Base-by-base conservation (phyloP, 2,888 invertebrate genomes). In the Drosophila planitibia region DNA sequence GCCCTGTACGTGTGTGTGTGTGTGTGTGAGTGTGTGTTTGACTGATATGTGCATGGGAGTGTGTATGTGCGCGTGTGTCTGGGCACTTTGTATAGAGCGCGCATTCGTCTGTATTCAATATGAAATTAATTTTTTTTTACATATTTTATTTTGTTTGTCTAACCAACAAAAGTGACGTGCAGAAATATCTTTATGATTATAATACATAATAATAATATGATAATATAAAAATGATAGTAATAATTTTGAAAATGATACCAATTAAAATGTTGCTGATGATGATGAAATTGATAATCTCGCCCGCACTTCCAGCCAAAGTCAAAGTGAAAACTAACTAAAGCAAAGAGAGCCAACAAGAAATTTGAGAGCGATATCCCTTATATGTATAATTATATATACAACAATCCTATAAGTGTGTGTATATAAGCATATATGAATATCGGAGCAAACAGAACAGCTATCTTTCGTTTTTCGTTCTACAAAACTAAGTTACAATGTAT, bases 301-400 rank as follows among this genome's bases (percentile, higher is more conserved):
- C 33, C 51, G 53, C 54, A 59, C 44, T 49, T 39, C 70, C 61
- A 69, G 68, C 59, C 64, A 87, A 85, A 74, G 59, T 81, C 72
- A 82, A 75, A 63, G 69, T 73, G 58, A 61, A 75, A 81, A 76
- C 63, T 73, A 74, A 86, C 79, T 32, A 30, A 60, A 78, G 22
- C 33, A 52, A 65, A n/a, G 51, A n/a, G 47, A 62, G 58, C 51
- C 44, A 61, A 35, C 49, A 28, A 57, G 47, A 52, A 59, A 57
- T 30, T 44, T 44, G 51, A 55, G 53, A 60, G 28, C 53, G 63
- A 52, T 22, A 37, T 37, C 25, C 25, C 25, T 16, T 25, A 55
- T 28, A 55, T n/a, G 1, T 55, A 14, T 37, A 37, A 33, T 10
- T 32, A 52, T 16, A 41, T 12, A 41, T 30, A 41, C 35, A n/a